phyloP scores from a whole-genome alignment of 2,797 vertebrate species.

The Arrhamphus sclerolepis region DNA sequence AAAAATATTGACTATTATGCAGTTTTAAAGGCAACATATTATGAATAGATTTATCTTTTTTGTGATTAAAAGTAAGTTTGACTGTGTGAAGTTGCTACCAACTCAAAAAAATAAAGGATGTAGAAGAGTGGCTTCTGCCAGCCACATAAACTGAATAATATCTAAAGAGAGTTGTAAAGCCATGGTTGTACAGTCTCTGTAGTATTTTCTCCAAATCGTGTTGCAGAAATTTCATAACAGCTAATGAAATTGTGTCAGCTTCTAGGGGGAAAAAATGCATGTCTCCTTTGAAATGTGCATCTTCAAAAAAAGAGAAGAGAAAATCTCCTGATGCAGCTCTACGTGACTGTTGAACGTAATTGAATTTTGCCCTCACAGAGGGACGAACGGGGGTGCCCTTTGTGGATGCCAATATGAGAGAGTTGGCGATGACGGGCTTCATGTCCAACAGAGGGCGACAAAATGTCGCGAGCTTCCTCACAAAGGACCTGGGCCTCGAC shows the following conservation, averaged over 20 bases:
- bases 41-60: neutral
- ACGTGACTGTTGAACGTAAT: neutral
- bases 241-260: no score
- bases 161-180: no score
- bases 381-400: conserved; percentile 86
- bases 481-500: conserved; percentile 86
- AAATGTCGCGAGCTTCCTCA: conserved; percentile 88
- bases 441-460: conserved; percentile 89
- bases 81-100: neutral
- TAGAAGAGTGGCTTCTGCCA: no score
- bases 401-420: conserved; percentile 88
- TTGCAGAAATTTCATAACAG: neutral
- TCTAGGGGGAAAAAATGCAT: neutral
- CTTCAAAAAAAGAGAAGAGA: neutral
- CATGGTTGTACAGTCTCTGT: neutral
- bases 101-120: no score
- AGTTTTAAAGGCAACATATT: neutral
- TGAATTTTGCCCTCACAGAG: conserved; percentile 66
- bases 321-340: neutral
- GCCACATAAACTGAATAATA: no score
- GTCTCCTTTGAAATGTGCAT: neutral
- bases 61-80: neutral
- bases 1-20: neutral
- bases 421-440: conserved; percentile 84
- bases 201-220: neutral